Evolutionary conservation across 2,797 vertebrate species (phyloP).

Genomic region (Acropternis orthonyx): DNA sequence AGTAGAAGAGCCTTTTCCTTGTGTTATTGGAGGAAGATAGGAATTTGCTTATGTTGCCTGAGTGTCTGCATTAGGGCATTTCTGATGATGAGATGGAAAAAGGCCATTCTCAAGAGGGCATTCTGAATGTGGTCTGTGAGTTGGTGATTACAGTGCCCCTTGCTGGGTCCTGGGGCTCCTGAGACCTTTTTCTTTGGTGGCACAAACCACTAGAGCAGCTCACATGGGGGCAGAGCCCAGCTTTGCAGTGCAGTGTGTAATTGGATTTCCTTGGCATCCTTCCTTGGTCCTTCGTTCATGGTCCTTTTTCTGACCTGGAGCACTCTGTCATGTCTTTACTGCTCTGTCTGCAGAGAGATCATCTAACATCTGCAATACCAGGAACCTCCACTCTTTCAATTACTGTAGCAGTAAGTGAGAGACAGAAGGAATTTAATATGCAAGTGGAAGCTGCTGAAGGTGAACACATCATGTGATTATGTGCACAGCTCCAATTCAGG

Average conservation of each 20-base stretch:
- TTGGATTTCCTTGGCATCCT: background rate
- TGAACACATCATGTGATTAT: background rate
- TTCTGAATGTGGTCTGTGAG: background rate
- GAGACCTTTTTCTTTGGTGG: background rate
- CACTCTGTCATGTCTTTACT: background rate
- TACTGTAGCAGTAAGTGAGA: background rate
- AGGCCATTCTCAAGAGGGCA: background rate
- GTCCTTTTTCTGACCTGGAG: background rate
- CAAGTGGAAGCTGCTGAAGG: background rate
- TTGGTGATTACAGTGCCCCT: background rate
- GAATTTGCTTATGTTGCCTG: background rate
- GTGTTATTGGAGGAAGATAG: background rate
- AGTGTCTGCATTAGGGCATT: background rate
- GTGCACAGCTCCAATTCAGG: background rate
- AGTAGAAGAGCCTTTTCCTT: background rate
- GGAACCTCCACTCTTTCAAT: background rate
- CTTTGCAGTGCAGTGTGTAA: background rate
- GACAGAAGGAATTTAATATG: background rate
- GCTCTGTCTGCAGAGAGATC: background rate
- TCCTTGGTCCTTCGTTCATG: background rate
- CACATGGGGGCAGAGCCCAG: background rate
- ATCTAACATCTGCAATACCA: background rate
- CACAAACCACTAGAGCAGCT: background rate
- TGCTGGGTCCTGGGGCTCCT: background rate
- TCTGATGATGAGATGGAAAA: background rate